These are phyloP conservation scores for Cyrtorhinus lividipennis DNA, from an alignment of 1,140 invertebrate species.

Conservation along the genomic window DNA sequence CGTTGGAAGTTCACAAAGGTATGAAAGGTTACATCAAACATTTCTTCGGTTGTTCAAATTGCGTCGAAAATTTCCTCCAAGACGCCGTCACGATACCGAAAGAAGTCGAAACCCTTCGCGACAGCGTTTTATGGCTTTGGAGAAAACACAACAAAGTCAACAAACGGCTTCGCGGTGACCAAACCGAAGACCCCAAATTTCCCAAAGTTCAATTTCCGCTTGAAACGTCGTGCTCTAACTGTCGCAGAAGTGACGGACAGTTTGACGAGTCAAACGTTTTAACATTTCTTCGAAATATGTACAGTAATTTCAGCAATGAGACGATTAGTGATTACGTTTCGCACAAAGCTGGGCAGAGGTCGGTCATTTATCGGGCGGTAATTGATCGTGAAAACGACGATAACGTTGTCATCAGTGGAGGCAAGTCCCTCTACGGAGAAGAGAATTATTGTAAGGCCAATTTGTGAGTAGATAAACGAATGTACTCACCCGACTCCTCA, in stretches of 20 bases:
- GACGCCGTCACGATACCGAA: constrained; percentile 59
- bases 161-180: constrained; percentile 63
- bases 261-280: constrained; percentile 59
- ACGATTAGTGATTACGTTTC: not conserved
- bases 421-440: no score
- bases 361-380: not conserved
- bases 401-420: not conserved
- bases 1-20: constrained; percentile 51
- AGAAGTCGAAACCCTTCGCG: constrained; percentile 49
- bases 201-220: constrained; percentile 86
- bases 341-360: not conserved
- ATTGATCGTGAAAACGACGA: not conserved
- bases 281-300: constrained; percentile 57
- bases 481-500: no score
- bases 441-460: no score
- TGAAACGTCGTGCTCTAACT: constrained; percentile 47
- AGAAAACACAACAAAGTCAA: constrained; percentile 88
- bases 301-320: constrained; percentile 34
- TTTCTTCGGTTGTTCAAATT: constrained; percentile 90
- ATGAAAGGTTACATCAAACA: constrained; percentile 80
- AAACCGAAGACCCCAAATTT: constrained; percentile 76
- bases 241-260: constrained; percentile 38
- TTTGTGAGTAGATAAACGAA: no score
- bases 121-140: constrained; percentile 88
- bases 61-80: constrained; percentile 66